These are phyloP conservation scores for Pristionchus maxplancki DNA, from an alignment of 2,888 invertebrate species.

Conservation along the genomic window DNA sequence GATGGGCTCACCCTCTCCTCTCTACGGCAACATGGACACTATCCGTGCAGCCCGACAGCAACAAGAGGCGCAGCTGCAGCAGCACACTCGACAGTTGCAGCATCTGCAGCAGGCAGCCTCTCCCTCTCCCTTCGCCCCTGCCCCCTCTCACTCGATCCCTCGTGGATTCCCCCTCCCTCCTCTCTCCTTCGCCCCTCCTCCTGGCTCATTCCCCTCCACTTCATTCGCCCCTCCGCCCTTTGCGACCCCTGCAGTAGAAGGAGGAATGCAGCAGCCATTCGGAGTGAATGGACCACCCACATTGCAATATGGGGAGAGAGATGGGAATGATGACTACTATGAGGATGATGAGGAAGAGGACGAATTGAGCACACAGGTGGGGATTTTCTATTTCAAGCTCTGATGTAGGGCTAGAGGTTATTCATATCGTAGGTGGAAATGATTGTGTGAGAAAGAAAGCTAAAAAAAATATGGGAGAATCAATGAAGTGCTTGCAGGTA, in stretches of 20 bases:
- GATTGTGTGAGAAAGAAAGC: background rate
- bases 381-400: background rate
- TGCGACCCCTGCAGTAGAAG: background rate
- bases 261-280: background rate
- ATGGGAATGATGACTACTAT: background rate
- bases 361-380: conserved; percentile 36
- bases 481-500: background rate
- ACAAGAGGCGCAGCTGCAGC: background rate
- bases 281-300: conserved; percentile 36
- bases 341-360: conserved; percentile 10
- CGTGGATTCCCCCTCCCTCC: background rate
- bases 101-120: background rate
- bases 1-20: conserved; percentile 42
- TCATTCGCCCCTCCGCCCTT: conserved; percentile 27
- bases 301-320: background rate
- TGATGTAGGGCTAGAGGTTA: no score
- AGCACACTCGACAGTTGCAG: background rate
- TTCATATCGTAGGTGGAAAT: background rate
- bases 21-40: conserved; percentile 49
- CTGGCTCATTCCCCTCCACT: background rate
- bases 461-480: background rate
- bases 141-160: background rate
- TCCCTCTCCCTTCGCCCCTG: background rate
- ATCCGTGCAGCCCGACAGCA: conserved; percentile 16
- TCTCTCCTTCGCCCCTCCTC: background rate